Conservation (phyloP, 2,113 vertebrate genomes). For the Henicopernis longicauda region DNA sequence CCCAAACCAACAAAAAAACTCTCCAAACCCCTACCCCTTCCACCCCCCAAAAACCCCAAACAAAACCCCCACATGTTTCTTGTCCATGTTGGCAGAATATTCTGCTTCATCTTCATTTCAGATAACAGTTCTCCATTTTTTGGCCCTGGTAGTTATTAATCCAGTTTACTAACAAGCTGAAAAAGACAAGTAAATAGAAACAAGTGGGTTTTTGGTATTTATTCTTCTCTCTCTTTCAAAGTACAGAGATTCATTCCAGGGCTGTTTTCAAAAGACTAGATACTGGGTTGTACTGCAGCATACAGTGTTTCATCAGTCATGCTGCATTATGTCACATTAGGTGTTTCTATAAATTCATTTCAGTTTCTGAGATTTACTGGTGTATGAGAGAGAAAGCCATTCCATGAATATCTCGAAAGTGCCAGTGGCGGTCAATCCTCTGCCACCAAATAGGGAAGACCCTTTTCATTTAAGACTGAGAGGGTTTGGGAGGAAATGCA, state of each 20-base stretch:
- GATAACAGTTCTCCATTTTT: not conserved
- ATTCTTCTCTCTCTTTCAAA: constrained; percentile 44
- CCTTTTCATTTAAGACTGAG: not conserved
- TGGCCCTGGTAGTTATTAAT: not conserved
- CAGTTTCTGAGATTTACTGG: constrained; percentile 56
- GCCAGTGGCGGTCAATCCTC: not conserved
- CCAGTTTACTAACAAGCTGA: not conserved
- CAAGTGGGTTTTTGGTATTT: not conserved
- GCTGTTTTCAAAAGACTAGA: constrained; percentile 55
- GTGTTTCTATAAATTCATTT: constrained; percentile 64
- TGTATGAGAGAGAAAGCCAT: constrained; percentile 56
- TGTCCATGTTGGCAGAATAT: not conserved
- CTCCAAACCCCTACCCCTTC: too few relatives aligned
- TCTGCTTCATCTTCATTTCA: not conserved
- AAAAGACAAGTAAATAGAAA: constrained; percentile 24
- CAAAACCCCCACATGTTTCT: accelerated
- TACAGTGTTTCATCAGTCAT: constrained; percentile 67
- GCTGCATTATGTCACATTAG: constrained; percentile 60
- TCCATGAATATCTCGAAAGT: constrained; percentile 33
- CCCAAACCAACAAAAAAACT: too few relatives aligned
- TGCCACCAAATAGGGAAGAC: not conserved
- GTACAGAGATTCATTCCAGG: constrained; percentile 49
- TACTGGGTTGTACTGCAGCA: constrained; percentile 32
- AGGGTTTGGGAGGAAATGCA: not conserved
- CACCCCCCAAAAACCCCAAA: not conserved